phyloP scores from a whole-genome alignment of 2,113 vertebrate genomes.

The Oreochromis tanganicae region DNA sequence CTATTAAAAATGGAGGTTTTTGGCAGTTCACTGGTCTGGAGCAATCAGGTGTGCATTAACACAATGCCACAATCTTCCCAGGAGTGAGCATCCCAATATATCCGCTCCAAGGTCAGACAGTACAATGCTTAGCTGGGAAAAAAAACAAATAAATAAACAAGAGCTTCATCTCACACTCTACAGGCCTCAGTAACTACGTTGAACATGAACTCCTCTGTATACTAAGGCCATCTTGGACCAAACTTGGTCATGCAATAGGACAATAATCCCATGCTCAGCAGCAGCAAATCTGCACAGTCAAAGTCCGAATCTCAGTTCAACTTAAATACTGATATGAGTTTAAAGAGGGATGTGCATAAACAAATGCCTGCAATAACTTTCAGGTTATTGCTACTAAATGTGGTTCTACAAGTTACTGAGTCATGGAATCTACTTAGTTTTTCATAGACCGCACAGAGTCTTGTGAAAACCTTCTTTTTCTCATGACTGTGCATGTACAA shows the following conservation, averaged over 20 bases:
- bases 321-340: neutral
- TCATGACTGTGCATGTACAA: neutral
- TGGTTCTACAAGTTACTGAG: neutral
- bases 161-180: neutral
- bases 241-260: neutral
- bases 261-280: neutral
- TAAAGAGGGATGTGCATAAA: neutral
- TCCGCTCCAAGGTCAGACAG: accelerated
- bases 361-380: neutral
- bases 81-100: neutral
- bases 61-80: neutral
- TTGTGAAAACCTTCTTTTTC: neutral
- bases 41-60: neutral
- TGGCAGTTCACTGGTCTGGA: neutral
- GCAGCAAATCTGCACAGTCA: neutral
- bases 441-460: neutral
- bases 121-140: neutral
- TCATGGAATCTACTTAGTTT: neutral
- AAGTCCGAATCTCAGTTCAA: neutral
- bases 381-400: neutral
- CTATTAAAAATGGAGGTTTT: neutral
- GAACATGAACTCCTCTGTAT: neutral
- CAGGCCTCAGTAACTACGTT: neutral
- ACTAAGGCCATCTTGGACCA: neutral
- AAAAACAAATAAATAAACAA: neutral